Base-by-base conservation (phyloP, 2,113 vertebrate species). In the Illadopsis cleaveri region DNA sequence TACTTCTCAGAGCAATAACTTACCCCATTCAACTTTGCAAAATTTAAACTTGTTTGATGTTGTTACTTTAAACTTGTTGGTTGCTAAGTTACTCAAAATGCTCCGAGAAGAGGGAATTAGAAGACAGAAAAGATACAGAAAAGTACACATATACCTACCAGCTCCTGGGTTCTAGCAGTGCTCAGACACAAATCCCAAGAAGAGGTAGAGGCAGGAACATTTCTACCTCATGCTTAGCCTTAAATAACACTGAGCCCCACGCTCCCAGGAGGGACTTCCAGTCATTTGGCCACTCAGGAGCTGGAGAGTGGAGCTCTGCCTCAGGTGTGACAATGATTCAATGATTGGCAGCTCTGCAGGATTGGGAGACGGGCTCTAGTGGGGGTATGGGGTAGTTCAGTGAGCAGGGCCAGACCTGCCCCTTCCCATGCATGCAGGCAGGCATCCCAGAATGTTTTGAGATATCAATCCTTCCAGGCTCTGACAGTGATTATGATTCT, bases 11-110 rank as follows among this genome's bases (percentile, higher is more conserved):
- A 35, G 11, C 17, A 77, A 33, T 31, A 58, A 68, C 7, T 68
- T 27, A 7, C 3, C 37, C 37, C 37, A 15, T 58, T 44, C 33
- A 58, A 33, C 7, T 58, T 37, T 37, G 3, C 31, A 33, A 37
- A 31, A 17, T 58, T 17, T 35, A 68, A 58, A 68, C 5, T 17
- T 31, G 5, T 12, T 66, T 27, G 31, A 50, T 58, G 31, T 3
- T 35, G 16, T 58, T 68, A 37, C 11, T 21, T 76, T 22, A 68
- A 58, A 37, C 25, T 17, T 0, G 0, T 3, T 18, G 3, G 11
- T 37, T 27, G 4, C 16, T 27, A 44, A 76, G 44, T 33, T 44
- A 51, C 9, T 33, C 17, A 50, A 58, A 76, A 31, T 9, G 3
- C 20, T 58, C 44, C 18, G 58, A 50, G 10, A 85, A 40, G 11